phyloP scores from a whole-genome alignment of 2,113 vertebrate genomes.

The Scartelaos histophorus region DNA sequence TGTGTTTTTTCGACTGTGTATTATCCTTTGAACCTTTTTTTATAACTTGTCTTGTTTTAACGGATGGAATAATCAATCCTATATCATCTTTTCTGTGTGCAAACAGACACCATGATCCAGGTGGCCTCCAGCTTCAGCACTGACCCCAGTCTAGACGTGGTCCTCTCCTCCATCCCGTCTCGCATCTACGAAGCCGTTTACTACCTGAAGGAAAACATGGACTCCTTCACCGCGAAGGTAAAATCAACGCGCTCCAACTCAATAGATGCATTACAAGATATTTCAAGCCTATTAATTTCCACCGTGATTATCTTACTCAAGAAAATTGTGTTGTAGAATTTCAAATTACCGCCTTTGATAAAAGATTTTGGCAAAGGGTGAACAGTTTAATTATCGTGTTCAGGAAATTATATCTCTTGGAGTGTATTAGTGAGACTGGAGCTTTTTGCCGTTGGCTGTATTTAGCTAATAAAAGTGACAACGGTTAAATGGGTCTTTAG shows the following conservation, averaged over 20 bases:
- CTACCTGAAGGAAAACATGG: conserved; percentile 84
- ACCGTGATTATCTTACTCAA: not conserved
- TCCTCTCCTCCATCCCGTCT: conserved; percentile 83
- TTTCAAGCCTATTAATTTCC: not conserved
- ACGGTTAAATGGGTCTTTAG: not conserved
- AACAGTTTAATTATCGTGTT: not conserved
- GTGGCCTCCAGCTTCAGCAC: conserved; percentile 88
- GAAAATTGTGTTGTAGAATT: not conserved
- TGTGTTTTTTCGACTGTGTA: too few relatives aligned
- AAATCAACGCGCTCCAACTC: not conserved
- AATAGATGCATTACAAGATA: not conserved
- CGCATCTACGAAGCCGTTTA: conserved; percentile 85
- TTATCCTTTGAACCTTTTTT: too few relatives aligned
- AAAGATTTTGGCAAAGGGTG: not conserved
- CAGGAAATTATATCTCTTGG: not conserved
- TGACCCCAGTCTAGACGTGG: conserved; percentile 82
- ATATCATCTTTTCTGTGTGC: not conserved
- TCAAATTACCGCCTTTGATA: not conserved
- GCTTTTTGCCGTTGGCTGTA: not conserved
- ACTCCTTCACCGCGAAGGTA: conserved; percentile 84
- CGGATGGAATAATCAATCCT: not conserved
- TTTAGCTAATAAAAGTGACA: not conserved
- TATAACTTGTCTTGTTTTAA: not conserved
- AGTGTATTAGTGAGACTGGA: not conserved
- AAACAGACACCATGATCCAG: conserved; percentile 84